Base-by-base conservation (phyloP, 2,797 vertebrate genomes). In the Bovichtus variegatus region DNA sequence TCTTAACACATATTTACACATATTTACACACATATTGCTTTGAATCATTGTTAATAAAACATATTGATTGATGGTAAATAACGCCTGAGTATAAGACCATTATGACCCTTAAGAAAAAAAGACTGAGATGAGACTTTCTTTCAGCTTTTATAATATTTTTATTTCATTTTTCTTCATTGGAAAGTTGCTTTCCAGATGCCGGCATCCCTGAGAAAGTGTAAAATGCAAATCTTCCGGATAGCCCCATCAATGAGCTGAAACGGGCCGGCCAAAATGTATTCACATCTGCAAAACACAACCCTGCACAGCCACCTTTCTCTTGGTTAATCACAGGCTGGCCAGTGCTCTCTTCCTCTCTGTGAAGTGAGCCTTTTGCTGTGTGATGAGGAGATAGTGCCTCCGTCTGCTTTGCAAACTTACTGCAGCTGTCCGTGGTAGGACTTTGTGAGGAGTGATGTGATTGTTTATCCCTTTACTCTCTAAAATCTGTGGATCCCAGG, bases 141-240 rank as follows among this genome's bases (percentile, higher is more conserved):
- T 83, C 18, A 81, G 62, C 67, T 92, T n/a, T 87, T 77, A 49
- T 78, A 54, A 80, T 84, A 18, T 86, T 91, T 91, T 92, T 80
- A 81, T 88, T 94, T 88, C 7, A 64, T 79, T 90, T 82, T 68
- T 73, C 88, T 93, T 81, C 68, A 86, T 84, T 88, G 89, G 91
- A 91, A 94, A 91, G 80, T 89, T 90, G 78, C 83, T 94, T 92
- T 95, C 88, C 93, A 95, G 93, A 95, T 93, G 93, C 92, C 93
- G 94, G 92, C 93, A 95, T 96, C 94, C 95, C 95, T 95, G 94
- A 96, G 94, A 95, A 93, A 93, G 85, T 90, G 91, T 91, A 85
- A 90, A 87, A 93, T 86, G 76, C 77, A 86, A 84, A 87, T 89
- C 79, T 76, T 71, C 59, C 87, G 82, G 80, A 87, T 87, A 84